Evolutionary conservation across 1,140 invertebrate species (phyloP).

Genomic region (Cydia pomonella): DNA sequence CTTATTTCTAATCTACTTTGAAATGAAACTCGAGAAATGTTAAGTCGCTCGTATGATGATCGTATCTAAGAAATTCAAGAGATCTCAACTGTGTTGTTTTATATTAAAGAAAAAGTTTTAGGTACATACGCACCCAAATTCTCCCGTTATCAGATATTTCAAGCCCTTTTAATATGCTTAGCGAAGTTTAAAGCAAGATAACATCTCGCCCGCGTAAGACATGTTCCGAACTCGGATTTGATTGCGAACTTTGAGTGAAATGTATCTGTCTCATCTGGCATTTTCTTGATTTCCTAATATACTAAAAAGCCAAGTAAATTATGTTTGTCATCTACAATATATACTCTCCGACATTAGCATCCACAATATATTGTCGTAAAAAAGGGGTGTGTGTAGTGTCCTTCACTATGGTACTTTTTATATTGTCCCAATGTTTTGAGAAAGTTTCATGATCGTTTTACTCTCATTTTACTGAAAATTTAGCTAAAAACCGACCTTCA

Average conservation of each 20-base stretch:
- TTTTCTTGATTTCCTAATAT: neutral
- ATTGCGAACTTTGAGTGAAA: neutral
- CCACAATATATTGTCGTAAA: too few species aligned
- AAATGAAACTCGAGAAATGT: conserved; percentile 10
- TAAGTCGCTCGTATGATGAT: conserved; percentile 18
- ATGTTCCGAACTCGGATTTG: conserved; percentile 4
- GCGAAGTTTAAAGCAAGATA: neutral
- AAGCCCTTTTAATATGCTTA: conserved; percentile 26
- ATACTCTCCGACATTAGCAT: too few species aligned
- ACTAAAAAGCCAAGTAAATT: too few species aligned
- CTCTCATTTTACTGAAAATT: too few species aligned
- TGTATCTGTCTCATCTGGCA: neutral
- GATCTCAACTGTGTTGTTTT: conserved; percentile 17
- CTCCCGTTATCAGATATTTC: conserved; percentile 18
- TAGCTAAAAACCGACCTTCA: too few species aligned
- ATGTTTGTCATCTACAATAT: too few species aligned
- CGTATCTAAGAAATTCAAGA: neutral
- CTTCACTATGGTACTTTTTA: too few species aligned
- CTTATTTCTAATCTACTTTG: conserved; percentile 11
- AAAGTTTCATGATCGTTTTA: too few species aligned
- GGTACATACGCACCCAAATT: conserved; percentile 11
- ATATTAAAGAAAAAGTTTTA: conserved; percentile 30
- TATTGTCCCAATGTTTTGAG: too few species aligned
- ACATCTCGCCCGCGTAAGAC: neutral
- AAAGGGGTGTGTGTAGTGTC: too few species aligned